Percentiles rank a stretch among this genome's conserved stretches.
These are phyloP conservation scores for Oreochromis grahami DNA, from an alignment of 2,797 vertebrate genomes.

Conservation along the genomic window DNA sequence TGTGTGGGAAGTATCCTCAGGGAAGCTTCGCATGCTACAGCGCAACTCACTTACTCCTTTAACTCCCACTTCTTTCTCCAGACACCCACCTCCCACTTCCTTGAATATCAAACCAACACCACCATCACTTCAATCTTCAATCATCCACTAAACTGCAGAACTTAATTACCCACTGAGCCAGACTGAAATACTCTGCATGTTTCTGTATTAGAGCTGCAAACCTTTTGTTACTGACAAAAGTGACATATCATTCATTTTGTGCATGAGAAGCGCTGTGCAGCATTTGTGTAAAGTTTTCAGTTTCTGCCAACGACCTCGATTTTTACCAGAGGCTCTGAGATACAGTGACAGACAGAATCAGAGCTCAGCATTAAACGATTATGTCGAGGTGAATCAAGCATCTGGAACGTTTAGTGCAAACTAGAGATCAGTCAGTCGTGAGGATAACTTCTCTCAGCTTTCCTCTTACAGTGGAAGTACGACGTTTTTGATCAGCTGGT, in stretches of 20 bases:
- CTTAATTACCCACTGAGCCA: neutral
- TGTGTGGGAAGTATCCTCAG: neutral
- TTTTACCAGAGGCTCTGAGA: neutral
- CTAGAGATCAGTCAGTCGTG: neutral
- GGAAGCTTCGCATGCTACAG: neutral
- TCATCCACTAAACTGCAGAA: neutral
- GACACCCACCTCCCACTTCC: neutral
- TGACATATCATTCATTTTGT: neutral
- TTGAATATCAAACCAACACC: neutral
- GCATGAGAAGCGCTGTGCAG: neutral
- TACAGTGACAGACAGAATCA: neutral
- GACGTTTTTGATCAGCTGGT: neutral
- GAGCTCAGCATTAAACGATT: neutral
- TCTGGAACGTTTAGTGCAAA: neutral
- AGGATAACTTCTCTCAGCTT: neutral
- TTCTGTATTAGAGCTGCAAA: neutral
- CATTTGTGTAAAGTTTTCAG: neutral
- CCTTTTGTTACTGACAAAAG: neutral
- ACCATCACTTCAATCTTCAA: neutral
- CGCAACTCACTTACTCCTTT: neutral
- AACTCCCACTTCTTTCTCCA: neutral
- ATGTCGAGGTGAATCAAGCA: neutral
- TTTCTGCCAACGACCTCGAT: neutral
- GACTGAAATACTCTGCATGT: neutral
- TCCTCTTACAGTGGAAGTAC: neutral